A percentile compares a stretch with the other conserved stretches of the same genome.
Evolutionary conservation across 2,888 invertebrate genomes (phyloP).

Genomic region (Hoplodrina blanda): DNA sequence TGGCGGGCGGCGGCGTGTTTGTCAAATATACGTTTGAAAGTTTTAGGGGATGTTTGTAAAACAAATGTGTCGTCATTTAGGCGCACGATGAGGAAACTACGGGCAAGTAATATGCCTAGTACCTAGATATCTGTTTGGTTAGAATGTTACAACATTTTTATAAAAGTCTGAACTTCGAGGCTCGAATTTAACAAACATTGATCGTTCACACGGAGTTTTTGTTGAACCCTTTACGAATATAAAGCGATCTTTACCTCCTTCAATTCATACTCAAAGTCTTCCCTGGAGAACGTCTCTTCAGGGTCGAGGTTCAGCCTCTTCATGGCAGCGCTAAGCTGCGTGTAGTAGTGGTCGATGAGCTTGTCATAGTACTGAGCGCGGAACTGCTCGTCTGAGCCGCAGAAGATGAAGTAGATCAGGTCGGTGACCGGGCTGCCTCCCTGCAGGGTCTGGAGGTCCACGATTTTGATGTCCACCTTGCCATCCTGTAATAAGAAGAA

Average conservation of each 20-base stretch:
- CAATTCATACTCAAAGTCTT: slow-evolving; percentile 73
- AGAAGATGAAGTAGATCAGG: slow-evolving; percentile 78
- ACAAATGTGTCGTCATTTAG: too few species aligned
- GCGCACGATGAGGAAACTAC: too few species aligned
- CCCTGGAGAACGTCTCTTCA: slow-evolving; percentile 70
- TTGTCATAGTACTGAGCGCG: slow-evolving; percentile 66
- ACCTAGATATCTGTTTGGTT: too few species aligned
- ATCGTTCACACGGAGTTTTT: too few species aligned
- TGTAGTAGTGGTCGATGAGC: slow-evolving; percentile 69
- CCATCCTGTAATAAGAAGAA: slow-evolving; percentile 38
- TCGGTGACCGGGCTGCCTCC: slow-evolving; percentile 72
- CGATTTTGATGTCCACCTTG: slow-evolving; percentile 65
- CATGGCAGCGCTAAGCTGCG: slow-evolving; percentile 67
- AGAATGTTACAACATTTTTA: too few species aligned
- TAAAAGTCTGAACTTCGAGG: too few species aligned
- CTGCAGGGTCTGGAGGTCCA: slow-evolving; percentile 80
- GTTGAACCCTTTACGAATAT: too few species aligned
- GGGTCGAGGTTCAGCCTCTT: slow-evolving; percentile 67
- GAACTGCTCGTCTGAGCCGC: slow-evolving; percentile 77
- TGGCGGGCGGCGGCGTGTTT: too few species aligned
- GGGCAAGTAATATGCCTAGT: too few species aligned
- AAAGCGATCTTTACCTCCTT: slow-evolving; percentile 65
- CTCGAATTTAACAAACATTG: too few species aligned
- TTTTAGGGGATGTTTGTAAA: too few species aligned
- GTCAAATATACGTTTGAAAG: too few species aligned